These are phyloP conservation scores for Poeciliopsis gracilis DNA, from an alignment of 2,797 vertebrate genomes.

Conservation along the genomic window DNA sequence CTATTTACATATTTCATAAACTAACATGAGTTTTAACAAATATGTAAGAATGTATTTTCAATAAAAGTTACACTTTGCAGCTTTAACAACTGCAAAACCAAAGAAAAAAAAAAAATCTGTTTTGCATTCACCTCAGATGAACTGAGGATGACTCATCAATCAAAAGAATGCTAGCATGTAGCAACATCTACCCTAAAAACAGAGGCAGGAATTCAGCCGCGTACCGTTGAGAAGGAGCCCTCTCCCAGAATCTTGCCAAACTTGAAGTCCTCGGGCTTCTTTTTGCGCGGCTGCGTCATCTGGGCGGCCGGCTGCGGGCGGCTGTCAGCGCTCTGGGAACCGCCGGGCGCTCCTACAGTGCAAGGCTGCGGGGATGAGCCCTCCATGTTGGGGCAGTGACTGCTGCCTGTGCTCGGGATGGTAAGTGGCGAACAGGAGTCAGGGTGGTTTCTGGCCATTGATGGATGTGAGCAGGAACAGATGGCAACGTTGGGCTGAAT, in stretches of 20 bases:
- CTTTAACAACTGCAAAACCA: conserved; percentile 19
- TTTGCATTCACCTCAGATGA: conserved; percentile 50
- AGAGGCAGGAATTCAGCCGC: conserved; percentile 59
- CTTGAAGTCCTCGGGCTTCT: conserved; percentile 96
- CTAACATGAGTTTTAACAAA: too few relatives aligned
- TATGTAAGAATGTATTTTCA: too few relatives aligned
- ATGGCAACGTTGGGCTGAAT: conserved; percentile 96
- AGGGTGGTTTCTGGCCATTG: conserved; percentile 97
- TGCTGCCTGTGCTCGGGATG: conserved; percentile 87
- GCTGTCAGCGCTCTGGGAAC: conserved; percentile 78
- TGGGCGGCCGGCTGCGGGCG: conserved; percentile 74
- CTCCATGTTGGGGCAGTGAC: conserved; percentile 90
- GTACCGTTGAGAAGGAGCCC: conserved; percentile 98
- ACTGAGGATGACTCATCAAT: conserved; percentile 64
- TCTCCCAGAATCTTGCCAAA: conserved; percentile 98
- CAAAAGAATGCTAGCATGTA: conserved; percentile 74
- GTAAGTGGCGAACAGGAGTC: conserved; percentile 89
- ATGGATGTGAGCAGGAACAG: conserved; percentile 94
- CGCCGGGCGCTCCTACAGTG: conserved; percentile 74
- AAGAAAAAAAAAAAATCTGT: conserved; percentile 19
- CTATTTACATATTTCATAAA: too few relatives aligned
- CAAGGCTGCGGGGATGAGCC: conserved; percentile 82
- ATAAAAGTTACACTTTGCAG: background rate
- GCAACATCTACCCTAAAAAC: conserved; percentile 63
- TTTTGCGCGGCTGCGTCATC: conserved; percentile 91